Evolutionary conservation across 1,140 invertebrate species (phyloP), one percentile per base, ranked within the genome.

Genomic region (Penaeus chinensis): DNA sequence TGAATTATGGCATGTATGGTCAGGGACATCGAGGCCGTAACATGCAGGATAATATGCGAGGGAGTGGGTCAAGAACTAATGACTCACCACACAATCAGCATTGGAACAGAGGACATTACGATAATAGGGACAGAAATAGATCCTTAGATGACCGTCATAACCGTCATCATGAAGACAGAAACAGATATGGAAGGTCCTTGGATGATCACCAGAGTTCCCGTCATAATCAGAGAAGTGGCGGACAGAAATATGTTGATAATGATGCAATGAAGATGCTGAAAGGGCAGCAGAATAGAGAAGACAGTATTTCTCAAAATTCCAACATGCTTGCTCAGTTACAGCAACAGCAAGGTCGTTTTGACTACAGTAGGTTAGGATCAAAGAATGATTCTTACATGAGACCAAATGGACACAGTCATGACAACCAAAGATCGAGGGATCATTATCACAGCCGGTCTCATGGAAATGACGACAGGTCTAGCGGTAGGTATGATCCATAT

Each of bases 341-440:
- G 60, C 79, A 77, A 24, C 27, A 47, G 11, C 79, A 77, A 54
- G 86, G 86, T 18, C 79, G 37, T 54, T 87, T 87, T 83, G 80
- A 87, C 47, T 77, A 47, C 69, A 87, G 24, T 54, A 37, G 86
- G 24, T 27, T 87, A n/a, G 86, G 80, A 47, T 19, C 79, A n/a
- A 54, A 54, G 54, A 54, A 54, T 54, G 54, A 54, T 8, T 54
- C 54, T 54, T 54, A 54, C 54, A 54, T 54, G 54, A 54, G 54
- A 54, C 54, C 54, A 54, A 54, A 54, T 54, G 54, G 42, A 74
- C 71, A 74, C 18, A 22, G 32, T 37, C 65, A 86, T 47, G 77
- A 81, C 61, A 78, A 76, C 24, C 65, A 78, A 13, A 54, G 54
- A 54, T 54, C 54, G 16, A 54, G 54, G 54, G 54, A 54, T 54